phyloP scores from a whole-genome alignment of 2,888 invertebrate species.

The Hymenopus coronatus region DNA sequence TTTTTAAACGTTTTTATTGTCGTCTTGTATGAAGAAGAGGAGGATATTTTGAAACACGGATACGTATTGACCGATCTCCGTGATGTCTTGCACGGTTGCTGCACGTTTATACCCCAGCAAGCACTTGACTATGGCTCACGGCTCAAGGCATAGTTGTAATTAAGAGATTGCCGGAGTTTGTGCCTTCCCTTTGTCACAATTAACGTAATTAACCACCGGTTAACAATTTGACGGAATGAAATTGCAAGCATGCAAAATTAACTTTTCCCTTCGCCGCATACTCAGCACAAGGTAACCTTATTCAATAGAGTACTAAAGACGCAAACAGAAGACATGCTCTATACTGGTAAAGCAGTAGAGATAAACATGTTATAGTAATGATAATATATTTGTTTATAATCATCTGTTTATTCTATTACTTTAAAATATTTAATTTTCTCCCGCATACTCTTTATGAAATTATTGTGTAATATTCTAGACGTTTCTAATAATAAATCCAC shows the following conservation, averaged over 20 bases:
- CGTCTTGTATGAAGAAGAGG: not conserved
- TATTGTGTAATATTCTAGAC: no score
- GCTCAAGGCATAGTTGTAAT: not conserved
- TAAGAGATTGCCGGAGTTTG: slow-evolving; percentile 9
- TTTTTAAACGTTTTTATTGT: no score
- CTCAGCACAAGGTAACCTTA: not conserved
- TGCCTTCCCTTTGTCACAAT: slow-evolving; percentile 12
- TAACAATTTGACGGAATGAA: slow-evolving; percentile 19
- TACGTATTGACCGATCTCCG: not conserved
- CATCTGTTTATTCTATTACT: no score
- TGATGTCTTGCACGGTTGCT: not conserved
- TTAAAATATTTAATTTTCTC: no score
- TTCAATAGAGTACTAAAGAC: not conserved
- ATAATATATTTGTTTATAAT: no score
- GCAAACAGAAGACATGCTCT: no score
- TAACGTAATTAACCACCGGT: not conserved
- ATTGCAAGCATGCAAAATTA: slow-evolving; percentile 16
- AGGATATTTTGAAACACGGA: not conserved
- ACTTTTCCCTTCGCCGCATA: not conserved
- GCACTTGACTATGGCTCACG: not conserved
- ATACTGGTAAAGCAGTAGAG: no score
- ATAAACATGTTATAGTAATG: not conserved
- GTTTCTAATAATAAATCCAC: no score
- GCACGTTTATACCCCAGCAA: no score
- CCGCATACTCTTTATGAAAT: no score